Evolutionary conservation across 2,888 invertebrate species (phyloP).

Genomic region (Anaspis maculata): DNA sequence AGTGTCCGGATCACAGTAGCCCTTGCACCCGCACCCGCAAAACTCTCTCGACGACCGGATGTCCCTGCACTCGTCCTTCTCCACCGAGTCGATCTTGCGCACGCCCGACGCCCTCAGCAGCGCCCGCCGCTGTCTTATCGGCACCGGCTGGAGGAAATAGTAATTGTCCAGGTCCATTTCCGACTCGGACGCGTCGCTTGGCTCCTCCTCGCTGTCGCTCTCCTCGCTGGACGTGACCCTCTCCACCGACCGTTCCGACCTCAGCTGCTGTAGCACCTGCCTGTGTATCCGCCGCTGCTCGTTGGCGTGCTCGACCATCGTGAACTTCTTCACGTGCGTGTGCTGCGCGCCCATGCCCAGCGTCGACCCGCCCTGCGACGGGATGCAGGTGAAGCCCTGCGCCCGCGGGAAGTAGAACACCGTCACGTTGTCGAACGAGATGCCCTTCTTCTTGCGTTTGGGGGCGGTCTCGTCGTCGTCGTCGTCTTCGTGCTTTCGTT

Average conservation of each 20-base stretch:
- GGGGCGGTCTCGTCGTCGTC: conserved; percentile 41
- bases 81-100: conserved; percentile 83
- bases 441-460: conserved; percentile 65
- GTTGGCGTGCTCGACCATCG: conserved; percentile 78
- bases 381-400: conserved; percentile 87
- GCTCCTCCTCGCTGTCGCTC: conserved; percentile 77
- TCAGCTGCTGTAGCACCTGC: conserved; percentile 63
- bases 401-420: conserved; percentile 92
- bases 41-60: conserved; percentile 88
- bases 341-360: conserved; percentile 82
- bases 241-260: conserved; percentile 53
- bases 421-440: conserved; percentile 85
- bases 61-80: conserved; percentile 90
- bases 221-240: conserved; percentile 59
- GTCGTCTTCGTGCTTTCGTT: conserved; percentile 50
- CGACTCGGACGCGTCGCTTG: conserved; percentile 71
- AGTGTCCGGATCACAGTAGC: conserved; percentile 89
- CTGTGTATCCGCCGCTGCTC: conserved; percentile 83
- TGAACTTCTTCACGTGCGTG: conserved; percentile 66
- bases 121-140: conserved; percentile 81
- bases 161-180: conserved; percentile 84
- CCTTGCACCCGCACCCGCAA: conserved; percentile 89
- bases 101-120: conserved; percentile 88
- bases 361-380: conserved; percentile 84
- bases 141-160: conserved; percentile 86